These are phyloP conservation scores for Caenorhabditis plicata DNA, from an alignment of 2,888 invertebrate species.

Conservation along the genomic window DNA sequence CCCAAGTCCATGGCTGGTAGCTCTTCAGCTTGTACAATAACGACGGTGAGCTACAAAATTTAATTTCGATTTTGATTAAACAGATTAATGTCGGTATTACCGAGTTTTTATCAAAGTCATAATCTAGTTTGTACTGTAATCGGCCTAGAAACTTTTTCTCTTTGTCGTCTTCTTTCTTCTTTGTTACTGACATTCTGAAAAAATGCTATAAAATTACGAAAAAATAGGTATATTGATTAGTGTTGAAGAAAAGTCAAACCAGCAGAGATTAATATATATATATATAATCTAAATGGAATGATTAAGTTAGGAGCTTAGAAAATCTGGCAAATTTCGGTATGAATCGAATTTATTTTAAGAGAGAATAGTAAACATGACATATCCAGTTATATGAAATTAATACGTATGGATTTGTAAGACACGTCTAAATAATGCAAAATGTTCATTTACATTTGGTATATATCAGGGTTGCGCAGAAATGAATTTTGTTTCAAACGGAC, in stretches of 20 bases:
- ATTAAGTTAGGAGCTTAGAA: no score
- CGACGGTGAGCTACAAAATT: slow-evolving; percentile 78
- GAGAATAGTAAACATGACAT: no score
- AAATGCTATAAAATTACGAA: background rate
- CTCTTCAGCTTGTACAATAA: slow-evolving; percentile 95
- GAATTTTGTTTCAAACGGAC: no score
- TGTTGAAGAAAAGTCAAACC: background rate
- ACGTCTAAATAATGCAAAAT: no score
- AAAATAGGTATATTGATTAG: background rate
- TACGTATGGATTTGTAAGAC: no score
- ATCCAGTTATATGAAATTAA: no score
- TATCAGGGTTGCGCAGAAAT: no score
- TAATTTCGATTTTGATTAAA: background rate
- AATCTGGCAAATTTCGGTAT: no score
- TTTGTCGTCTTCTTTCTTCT: slow-evolving; percentile 62
- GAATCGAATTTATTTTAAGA: no score
- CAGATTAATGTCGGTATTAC: slow-evolving; percentile 58
- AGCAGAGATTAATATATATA: background rate
- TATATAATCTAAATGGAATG: no score
- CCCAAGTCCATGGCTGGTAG: slow-evolving; percentile 97
- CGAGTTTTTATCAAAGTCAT: slow-evolving; percentile 98
- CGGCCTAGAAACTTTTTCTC: slow-evolving; percentile 77
- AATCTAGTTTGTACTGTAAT: slow-evolving; percentile 88
- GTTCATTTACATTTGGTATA: no score
- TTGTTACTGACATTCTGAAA: slow-evolving; percentile 41